These are phyloP conservation scores for Heliconius hewitsoni DNA, from an alignment of 1,140 invertebrate genomes.

Conservation along the genomic window DNA sequence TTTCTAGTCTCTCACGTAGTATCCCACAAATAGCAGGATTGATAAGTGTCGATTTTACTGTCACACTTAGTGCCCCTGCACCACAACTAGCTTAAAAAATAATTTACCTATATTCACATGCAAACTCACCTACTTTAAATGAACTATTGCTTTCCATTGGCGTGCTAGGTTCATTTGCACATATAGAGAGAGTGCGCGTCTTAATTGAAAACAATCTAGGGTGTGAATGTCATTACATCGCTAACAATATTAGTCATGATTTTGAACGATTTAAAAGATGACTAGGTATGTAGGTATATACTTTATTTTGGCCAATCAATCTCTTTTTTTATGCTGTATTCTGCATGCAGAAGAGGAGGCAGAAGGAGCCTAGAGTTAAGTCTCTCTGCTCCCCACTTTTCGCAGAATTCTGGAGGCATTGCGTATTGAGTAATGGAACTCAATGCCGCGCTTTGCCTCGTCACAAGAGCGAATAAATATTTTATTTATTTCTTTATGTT, in stretches of 20 bases:
- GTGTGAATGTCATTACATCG: neutral
- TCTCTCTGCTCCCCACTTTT: neutral
- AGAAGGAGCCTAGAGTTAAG: neutral
- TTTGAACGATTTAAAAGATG: neutral
- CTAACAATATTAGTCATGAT: neutral
- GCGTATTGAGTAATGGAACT: neutral
- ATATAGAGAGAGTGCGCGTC: neutral
- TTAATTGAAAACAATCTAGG: constrained; percentile 14
- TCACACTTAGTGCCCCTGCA: too few species aligned
- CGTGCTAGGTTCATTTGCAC: neutral
- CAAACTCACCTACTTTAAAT: neutral
- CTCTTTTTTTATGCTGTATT: neutral
- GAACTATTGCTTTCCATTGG: neutral
- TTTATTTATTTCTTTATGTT: too few species aligned
- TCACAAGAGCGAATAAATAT: too few species aligned
- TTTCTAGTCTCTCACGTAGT: too few species aligned
- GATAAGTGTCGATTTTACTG: too few species aligned
- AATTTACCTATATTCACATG: neutral
- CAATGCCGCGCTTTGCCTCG: neutral
- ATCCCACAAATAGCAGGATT: too few species aligned
- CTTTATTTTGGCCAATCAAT: neutral
- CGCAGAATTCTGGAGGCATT: neutral
- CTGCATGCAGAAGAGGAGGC: neutral
- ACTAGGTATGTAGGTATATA: neutral
- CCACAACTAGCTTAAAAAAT: neutral